phyloP scores from a whole-genome alignment of 2,797 vertebrate species.

The Morus bassanus region DNA sequence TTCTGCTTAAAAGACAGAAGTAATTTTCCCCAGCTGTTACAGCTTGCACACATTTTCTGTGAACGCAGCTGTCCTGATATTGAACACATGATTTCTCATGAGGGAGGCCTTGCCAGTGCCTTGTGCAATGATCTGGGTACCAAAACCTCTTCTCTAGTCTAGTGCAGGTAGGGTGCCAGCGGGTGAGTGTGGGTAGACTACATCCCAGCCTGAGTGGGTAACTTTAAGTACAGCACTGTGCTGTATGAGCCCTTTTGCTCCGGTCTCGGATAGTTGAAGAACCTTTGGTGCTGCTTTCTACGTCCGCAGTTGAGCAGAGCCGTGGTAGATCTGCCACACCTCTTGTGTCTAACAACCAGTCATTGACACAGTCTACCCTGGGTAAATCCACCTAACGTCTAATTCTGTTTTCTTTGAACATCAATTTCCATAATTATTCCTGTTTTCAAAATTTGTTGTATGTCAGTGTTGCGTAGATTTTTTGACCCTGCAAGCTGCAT shows the following conservation, averaged over 20 bases:
- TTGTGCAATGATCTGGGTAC: neutral
- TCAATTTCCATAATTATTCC: neutral
- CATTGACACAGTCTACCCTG: neutral
- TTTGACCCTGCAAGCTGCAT: neutral
- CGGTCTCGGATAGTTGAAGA: neutral
- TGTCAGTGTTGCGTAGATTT: neutral
- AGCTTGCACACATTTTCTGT: neutral
- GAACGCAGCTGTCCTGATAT: neutral
- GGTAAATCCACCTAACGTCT: neutral
- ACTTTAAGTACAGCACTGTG: neutral
- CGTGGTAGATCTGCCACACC: neutral
- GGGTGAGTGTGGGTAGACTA: neutral
- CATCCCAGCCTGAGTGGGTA: neutral
- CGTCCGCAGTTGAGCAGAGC: accelerated
- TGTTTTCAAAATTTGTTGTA: neutral
- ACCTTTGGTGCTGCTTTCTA: neutral
- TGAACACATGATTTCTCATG: neutral
- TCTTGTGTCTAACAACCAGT: neutral
- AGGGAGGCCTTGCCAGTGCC: neutral
- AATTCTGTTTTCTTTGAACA: neutral
- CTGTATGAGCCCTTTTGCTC: neutral
- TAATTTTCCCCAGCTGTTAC: neutral
- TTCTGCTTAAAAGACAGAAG: neutral
- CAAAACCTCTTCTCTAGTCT: neutral
- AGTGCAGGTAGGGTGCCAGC: neutral